Evolutionary conservation across 2,888 invertebrate species (phyloP).

Genomic region (Spilarctia lutea): DNA sequence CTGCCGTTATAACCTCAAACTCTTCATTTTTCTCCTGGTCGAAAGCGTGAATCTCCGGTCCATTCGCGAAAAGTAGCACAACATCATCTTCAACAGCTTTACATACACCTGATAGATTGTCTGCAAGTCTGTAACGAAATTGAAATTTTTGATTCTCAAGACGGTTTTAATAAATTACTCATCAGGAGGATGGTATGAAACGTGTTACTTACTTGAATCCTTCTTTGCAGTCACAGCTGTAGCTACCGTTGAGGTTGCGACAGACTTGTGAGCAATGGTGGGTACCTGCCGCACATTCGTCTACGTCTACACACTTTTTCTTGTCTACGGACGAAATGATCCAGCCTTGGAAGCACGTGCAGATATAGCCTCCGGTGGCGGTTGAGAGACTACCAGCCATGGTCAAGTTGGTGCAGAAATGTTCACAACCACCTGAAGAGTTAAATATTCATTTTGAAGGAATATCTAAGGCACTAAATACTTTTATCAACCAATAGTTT

Average conservation of each 20-base stretch:
- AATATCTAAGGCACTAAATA: neutral
- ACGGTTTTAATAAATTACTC: neutral
- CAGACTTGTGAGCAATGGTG: constrained; percentile 98
- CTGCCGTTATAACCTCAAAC: constrained; percentile 92
- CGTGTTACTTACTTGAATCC: constrained; percentile 88
- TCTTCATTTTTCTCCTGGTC: constrained; percentile 89
- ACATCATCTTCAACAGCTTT: constrained; percentile 89
- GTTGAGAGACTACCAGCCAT: constrained; percentile 77
- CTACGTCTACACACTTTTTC: constrained; percentile 95
- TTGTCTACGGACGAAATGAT: constrained; percentile 92
- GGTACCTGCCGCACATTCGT: constrained; percentile 94
- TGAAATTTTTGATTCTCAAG: neutral
- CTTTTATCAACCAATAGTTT: neutral
- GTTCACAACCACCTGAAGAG: constrained; percentile 94
- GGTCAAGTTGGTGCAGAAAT: constrained; percentile 95
- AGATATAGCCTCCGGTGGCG: constrained; percentile 91
- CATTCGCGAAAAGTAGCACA: constrained; percentile 92
- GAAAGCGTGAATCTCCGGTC: constrained; percentile 94
- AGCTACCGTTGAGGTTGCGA: constrained; percentile 96
- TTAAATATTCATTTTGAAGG: neutral
- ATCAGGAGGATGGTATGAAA: neutral
- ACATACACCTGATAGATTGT: constrained; percentile 93
- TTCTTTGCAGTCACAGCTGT: constrained; percentile 94
- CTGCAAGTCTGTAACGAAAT: constrained; percentile 84
- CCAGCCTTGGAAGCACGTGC: constrained; percentile 95